Evolutionary conservation across 2,113 vertebrate genomes (phyloP).

Genomic region (Sardina pilchardus): DNA sequence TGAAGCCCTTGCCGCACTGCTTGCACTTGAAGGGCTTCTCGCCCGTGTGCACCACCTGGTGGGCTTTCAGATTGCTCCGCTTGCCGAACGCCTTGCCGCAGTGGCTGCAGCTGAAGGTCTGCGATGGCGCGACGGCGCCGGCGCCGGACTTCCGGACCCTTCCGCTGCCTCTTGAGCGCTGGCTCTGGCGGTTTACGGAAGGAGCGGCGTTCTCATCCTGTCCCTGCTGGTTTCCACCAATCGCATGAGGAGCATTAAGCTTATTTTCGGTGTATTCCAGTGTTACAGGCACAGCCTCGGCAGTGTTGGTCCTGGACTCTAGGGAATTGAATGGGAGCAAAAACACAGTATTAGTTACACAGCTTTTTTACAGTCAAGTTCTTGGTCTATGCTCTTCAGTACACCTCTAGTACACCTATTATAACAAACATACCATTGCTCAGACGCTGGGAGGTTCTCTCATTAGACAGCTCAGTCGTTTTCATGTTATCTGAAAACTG

Average conservation of each 20-base stretch:
- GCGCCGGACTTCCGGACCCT: not conserved
- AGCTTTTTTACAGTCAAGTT: not conserved
- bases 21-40: constrained; percentile 53
- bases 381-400: not conserved
- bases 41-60: constrained; percentile 47
- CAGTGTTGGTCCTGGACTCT: not conserved
- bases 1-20: constrained; percentile 47
- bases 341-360: not conserved
- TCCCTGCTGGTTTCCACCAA: too few species aligned
- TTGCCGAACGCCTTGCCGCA: constrained; percentile 53
- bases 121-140: not conserved
- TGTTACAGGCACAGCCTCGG: not conserved
- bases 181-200: not conserved
- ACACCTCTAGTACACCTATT: not conserved
- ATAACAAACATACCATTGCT: not conserved
- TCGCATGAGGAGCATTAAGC: not conserved
- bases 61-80: constrained; percentile 39
- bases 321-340: not conserved
- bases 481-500: not conserved
- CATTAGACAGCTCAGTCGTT: not conserved
- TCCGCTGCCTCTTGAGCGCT: not conserved
- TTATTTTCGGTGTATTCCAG: not conserved
- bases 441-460: not conserved
- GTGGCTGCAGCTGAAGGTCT: constrained; percentile 35
- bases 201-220: not conserved